Base-by-base conservation (phyloP, 2,888 invertebrate genomes). In the Aspidapion aeneum region DNA sequence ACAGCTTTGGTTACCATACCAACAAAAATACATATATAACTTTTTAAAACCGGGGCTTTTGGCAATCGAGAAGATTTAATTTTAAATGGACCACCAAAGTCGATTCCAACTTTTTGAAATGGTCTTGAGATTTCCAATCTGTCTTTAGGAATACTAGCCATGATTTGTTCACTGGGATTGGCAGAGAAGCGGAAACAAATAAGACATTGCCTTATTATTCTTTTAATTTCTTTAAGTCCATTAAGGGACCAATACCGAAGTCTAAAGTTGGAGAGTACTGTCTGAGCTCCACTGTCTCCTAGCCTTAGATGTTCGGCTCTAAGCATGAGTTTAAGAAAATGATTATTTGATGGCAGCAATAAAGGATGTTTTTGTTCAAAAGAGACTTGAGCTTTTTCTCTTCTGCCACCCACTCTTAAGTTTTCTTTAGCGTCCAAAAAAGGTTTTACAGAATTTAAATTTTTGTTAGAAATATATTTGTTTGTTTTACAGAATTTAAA, bases 251-350 rank as follows among this genome's bases (percentile, higher is more conserved):
- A 68, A 62, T 50, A 69, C 49, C 50, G 48, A 49, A 65, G 18
- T 49, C 70, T 17, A 20, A 70, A 48, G 61, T 66, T 65, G 1
- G 65, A 57, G 3, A 70, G 57, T 3, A 63, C 63, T 1, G 58
- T 67, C 57, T 69, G 68, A 2, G 68, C 52, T 2, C 69, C 69
- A 3, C 67, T 65, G 21, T 70, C 69, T 5, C 60, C 54, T 19
- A 66, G 21, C 19, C 56, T 21, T 5, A 61, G 16, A 60, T 68
- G 67, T 57, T 62, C 65, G 12, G 17, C 9, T 17, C 35, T 58
- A 17, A 68, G 12, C 7, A 68, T 20, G 5, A 65, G 17, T 17
- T 16, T 12, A 5, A 66, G 65, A 1, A 69, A 54, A 2, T 50
- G n/a, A 61, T 67, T 65, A 2, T 61, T 50, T 17, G 62, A 61